These are phyloP conservation scores for Rhagologus leucostigma DNA, from an alignment of 2,113 vertebrate species.

Conservation along the genomic window DNA sequence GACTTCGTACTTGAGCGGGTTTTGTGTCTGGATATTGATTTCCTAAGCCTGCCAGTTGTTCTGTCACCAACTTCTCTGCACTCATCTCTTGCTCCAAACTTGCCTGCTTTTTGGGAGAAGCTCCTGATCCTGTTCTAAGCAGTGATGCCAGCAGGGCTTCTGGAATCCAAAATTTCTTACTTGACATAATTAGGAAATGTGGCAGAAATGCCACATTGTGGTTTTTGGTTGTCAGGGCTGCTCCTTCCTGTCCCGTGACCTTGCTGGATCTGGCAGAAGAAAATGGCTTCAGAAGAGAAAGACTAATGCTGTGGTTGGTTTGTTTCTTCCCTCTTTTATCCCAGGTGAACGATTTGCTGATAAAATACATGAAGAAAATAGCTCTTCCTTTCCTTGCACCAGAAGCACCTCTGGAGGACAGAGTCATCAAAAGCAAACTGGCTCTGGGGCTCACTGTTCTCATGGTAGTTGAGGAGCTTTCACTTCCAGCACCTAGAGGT, in stretches of 20 bases:
- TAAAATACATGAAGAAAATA: neutral
- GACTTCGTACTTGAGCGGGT: neutral
- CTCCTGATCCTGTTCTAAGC: neutral
- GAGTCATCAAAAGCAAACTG: neutral
- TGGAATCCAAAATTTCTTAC: neutral
- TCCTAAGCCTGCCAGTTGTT: neutral
- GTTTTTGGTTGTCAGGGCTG: neutral
- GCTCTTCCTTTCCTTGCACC: neutral
- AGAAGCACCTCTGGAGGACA: neutral
- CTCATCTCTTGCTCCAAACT: neutral
- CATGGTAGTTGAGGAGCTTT: accelerated
- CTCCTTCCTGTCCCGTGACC: neutral
- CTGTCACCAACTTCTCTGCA: neutral
- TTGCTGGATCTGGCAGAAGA: accelerated
- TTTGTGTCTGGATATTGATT: neutral
- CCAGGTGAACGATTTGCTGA: constrained; percentile 58
- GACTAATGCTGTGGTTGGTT: neutral
- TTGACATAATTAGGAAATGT: neutral
- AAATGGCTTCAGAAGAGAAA: neutral
- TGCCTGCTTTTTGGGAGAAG: neutral
- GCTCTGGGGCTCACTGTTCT: constrained; percentile 60
- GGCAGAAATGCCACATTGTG: neutral
- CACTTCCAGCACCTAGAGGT: accelerated
- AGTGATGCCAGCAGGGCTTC: neutral
- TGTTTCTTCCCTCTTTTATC: neutral